Conservation (phyloP, 2,797 vertebrate species). For the Acanthiza pusilla region DNA sequence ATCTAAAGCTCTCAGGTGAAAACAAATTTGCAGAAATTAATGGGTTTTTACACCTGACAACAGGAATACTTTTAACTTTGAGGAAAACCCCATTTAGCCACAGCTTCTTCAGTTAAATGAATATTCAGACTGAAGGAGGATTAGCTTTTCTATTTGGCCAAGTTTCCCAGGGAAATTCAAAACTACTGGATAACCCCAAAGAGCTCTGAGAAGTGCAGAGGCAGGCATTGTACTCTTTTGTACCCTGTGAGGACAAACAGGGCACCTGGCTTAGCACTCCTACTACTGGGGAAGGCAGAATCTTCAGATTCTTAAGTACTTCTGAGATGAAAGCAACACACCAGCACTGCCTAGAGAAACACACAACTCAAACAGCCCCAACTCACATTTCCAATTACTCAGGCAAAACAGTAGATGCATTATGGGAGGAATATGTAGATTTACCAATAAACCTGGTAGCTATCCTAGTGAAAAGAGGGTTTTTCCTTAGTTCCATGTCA, state of each 20-base stretch:
- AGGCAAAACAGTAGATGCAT: background rate
- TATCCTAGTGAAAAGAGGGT: background rate
- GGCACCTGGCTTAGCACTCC: background rate
- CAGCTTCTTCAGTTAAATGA: background rate
- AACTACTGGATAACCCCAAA: background rate
- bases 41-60: background rate
- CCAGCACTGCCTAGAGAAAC: background rate
- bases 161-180: background rate
- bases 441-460: background rate
- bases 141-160: background rate
- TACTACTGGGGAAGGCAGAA: background rate
- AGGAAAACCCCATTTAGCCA: background rate
- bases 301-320: background rate
- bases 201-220: background rate
- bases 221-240: rapidly evolving
- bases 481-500: background rate
- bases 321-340: background rate
- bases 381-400: background rate
- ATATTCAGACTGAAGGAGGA: background rate
- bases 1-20: background rate
- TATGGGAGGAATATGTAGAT: background rate
- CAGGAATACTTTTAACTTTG: background rate
- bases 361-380: background rate
- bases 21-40: background rate
- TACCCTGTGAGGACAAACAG: background rate